Percentiles rank a stretch among this genome's conserved stretches.
These are phyloP conservation scores for Trypoxylus dichotomus DNA, from an alignment of 1,140 invertebrate genomes.

Conservation along the genomic window DNA sequence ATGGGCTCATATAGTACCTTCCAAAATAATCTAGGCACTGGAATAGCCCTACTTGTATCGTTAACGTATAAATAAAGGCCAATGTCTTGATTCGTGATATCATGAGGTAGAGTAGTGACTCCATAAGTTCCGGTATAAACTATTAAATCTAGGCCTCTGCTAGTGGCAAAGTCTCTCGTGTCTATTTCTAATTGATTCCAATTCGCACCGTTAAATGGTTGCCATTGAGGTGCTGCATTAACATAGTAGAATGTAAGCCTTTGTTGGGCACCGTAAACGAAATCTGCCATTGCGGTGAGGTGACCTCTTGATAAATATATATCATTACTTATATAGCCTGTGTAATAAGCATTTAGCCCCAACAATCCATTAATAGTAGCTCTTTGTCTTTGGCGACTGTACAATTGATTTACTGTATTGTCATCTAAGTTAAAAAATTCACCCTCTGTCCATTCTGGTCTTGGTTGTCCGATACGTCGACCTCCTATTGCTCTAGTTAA, in stretches of 20 bases:
- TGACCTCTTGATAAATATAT: constrained; percentile 63
- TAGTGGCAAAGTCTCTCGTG: constrained; percentile 37
- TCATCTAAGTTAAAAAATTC: constrained; percentile 44
- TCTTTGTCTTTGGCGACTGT: constrained; percentile 42
- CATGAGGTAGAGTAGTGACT: constrained; percentile 54
- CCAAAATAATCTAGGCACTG: constrained; percentile 63
- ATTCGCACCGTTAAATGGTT: constrained; percentile 66
- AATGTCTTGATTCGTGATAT: constrained; percentile 47
- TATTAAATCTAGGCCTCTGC: constrained; percentile 47
- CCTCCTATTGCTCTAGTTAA: constrained; percentile 41
- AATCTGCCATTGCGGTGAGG: constrained; percentile 68
- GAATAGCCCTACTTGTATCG: constrained; percentile 48
- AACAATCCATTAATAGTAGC: constrained; percentile 42
- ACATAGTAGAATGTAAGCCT: constrained; percentile 63
- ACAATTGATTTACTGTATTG: constrained; percentile 39
- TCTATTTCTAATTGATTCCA: constrained; percentile 56
- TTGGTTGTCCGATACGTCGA: constrained; percentile 45
- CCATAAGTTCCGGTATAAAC: constrained; percentile 59
- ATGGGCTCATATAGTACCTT: constrained; percentile 63
- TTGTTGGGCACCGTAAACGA: constrained; percentile 64
- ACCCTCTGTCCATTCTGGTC: constrained; percentile 41
- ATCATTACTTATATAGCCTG: constrained; percentile 40
- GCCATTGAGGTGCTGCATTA: constrained; percentile 68
- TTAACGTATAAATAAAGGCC: constrained; percentile 55
- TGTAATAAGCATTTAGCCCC: constrained; percentile 41